Percentiles rank a stretch among this genome's conserved stretches.
These are phyloP conservation scores for Zele albiditarsus DNA, from an alignment of 2,888 invertebrate species.

Conservation along the genomic window DNA sequence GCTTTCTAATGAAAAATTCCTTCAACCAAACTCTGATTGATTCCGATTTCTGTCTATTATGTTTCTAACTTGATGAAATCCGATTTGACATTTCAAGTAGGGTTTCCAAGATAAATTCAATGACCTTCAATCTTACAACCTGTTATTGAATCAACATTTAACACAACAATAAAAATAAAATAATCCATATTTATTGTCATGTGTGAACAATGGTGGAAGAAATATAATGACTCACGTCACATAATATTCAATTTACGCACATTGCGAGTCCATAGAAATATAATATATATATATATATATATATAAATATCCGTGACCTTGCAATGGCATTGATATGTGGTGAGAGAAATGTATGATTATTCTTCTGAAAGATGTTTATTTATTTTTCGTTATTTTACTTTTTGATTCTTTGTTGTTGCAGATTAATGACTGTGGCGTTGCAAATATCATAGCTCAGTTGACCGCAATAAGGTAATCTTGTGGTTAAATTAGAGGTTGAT, in stretches of 20 bases:
- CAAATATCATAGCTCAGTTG: slow-evolving; percentile 4
- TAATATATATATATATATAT: background rate
- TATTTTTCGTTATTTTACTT: too few species aligned
- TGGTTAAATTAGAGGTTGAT: slow-evolving; percentile 26
- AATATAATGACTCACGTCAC: background rate
- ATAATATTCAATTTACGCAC: background rate
- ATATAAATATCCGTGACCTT: slow-evolving; percentile 28
- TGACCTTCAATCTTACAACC: too few species aligned
- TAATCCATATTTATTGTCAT: too few species aligned
- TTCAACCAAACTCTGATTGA: too few species aligned
- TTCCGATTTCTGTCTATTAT: too few species aligned
- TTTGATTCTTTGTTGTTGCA: slow-evolving; percentile 10
- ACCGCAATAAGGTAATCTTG: slow-evolving; percentile 35
- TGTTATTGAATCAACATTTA: too few species aligned
- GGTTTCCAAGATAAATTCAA: too few species aligned
- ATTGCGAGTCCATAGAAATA: background rate
- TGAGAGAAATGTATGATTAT: slow-evolving; percentile 25
- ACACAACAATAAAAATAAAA: too few species aligned
- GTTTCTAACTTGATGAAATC: too few species aligned
- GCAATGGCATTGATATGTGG: slow-evolving; percentile 27
- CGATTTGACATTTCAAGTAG: too few species aligned
- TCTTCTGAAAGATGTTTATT: background rate
- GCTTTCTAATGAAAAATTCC: too few species aligned
- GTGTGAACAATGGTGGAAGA: too few species aligned
- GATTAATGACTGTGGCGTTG: slow-evolving; percentile 22